Evolutionary conservation across 1,140 invertebrate genomes (phyloP).

Genomic region (Drosophila baimaii): DNA sequence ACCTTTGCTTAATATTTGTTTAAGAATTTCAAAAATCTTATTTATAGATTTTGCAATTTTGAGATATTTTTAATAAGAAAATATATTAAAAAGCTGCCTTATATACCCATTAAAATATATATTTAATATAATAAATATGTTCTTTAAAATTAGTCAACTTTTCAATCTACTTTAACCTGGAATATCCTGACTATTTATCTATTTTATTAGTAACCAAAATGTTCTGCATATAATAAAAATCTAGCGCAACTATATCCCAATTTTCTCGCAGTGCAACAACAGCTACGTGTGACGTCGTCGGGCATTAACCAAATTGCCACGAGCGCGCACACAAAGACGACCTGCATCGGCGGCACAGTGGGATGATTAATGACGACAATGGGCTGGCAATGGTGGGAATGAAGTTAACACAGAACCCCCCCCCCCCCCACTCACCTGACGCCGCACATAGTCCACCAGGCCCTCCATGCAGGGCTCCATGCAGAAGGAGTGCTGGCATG

Average conservation of each 20-base stretch:
- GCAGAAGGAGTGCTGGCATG: conserved; percentile 99
- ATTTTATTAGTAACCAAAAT: background rate
- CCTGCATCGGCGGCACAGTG: conserved; percentile 20
- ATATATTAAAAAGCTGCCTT: no score
- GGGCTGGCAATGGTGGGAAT: background rate
- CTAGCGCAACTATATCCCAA: no score
- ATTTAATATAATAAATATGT: no score
- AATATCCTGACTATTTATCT: no score
- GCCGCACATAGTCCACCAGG: conserved; percentile 96
- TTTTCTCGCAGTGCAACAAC: conserved; percentile 4
- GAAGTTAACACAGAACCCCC: background rate
- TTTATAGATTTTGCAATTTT: no score
- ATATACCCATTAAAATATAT: no score
- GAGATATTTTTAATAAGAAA: no score
- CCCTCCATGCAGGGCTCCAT: conserved; percentile 99
- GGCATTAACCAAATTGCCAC: conserved; percentile 61
- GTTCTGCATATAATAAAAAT: background rate
- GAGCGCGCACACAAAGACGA: conserved; percentile 24
- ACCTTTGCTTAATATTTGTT: no score
- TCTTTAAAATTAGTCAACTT: no score
- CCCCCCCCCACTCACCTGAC: conserved; percentile 88
- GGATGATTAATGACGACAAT: conserved; percentile 54
- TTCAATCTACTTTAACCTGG: no score
- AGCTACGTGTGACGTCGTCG: conserved; percentile 39
- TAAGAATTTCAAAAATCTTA: no score